Base-by-base conservation (phyloP, 2,113 vertebrate species). In the Melierax canorus region DNA sequence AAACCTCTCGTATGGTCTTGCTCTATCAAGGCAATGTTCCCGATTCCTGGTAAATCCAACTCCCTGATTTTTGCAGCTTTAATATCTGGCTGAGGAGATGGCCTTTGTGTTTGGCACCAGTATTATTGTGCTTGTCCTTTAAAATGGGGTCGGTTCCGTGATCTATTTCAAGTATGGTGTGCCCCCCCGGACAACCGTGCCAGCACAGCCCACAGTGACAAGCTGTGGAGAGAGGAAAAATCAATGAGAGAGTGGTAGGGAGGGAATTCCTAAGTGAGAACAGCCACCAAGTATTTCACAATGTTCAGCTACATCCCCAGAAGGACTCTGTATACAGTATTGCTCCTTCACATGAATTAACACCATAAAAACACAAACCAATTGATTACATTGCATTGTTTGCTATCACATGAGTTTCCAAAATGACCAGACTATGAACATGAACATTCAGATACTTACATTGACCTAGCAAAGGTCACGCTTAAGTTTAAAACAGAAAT, bases 251-350 rank as follows among this genome's bases (percentile, higher is more conserved):
- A 38, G 30, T 27, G 20, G 39, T 20, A 73, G 34, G 15, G 55
- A 93, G 34, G 26, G 39, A 76, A 91, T 80, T 95, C 22, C 43
- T 75, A 83, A 86, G 72, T 60, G 67, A 94, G 51, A 88, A 88
- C 29, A 82, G 39, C 22, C n/a, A 95, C 34, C 38, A 86, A 59
- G n/a, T 55, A 91, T 75, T 86, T 90, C 46, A 86, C 22, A 63
- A 36, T 20, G n/a, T 72, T 43, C 66, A 86, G 43, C 15, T 59
- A 67, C n/a, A 55, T 72, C 32, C 56, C 75, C 64, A 64, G n/a
- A 71, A 88, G 32, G 26, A 41, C 32, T 84, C 24, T 38, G 26
- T 20, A 79, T 22, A 32, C 14, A 66, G 24, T 41, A 85, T 55
- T 0, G 1, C 16, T 63, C 62, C 53, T 90, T 68, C 74, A 60